These are phyloP conservation scores for Limnodromus scolopaceus DNA, from an alignment of 2,797 vertebrate genomes.

Conservation along the genomic window DNA sequence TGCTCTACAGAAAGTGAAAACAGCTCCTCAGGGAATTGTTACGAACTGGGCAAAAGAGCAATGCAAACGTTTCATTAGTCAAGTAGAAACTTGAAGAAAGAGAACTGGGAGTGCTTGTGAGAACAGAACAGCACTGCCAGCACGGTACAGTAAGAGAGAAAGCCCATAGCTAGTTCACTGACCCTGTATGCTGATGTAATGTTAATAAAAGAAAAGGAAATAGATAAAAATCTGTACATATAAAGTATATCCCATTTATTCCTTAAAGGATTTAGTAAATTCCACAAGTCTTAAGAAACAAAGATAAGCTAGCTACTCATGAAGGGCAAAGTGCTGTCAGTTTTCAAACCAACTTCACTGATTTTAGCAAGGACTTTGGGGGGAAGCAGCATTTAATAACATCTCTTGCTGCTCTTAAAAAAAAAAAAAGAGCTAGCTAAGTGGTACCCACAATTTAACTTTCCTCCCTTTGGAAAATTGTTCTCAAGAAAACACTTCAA, in stretches of 20 bases:
- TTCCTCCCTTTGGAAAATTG: constrained; percentile 9
- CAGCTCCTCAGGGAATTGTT: constrained; percentile 61
- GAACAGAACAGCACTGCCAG: background rate
- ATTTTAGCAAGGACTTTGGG: background rate
- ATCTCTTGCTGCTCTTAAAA: constrained; percentile 4
- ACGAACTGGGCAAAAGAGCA: constrained; percentile 65
- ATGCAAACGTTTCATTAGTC: constrained; percentile 33
- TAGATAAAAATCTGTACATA: background rate
- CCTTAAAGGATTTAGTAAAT: constrained; percentile 35
- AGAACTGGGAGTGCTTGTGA: background rate
- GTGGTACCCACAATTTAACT: constrained; percentile 23
- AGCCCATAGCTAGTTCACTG: background rate
- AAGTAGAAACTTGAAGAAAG: constrained; percentile 51
- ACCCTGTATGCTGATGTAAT: background rate
- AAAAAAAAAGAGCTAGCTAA: constrained; percentile 1
- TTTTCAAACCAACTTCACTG: background rate
- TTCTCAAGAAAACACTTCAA: constrained; percentile 8
- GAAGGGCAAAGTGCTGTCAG: background rate
- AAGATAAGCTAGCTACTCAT: constrained; percentile 20
- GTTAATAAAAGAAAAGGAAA: constrained; percentile 27
- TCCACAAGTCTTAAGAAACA: constrained; percentile 38
- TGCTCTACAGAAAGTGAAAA: constrained; percentile 69
- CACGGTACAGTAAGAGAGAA: background rate
- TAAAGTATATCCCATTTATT: constrained; percentile 18
- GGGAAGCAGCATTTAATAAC: constrained; percentile 3